Evolutionary conservation across 35 echinoderm and acorn worm genomes (phyloP).

Genomic region (Apostichopus californicus): DNA sequence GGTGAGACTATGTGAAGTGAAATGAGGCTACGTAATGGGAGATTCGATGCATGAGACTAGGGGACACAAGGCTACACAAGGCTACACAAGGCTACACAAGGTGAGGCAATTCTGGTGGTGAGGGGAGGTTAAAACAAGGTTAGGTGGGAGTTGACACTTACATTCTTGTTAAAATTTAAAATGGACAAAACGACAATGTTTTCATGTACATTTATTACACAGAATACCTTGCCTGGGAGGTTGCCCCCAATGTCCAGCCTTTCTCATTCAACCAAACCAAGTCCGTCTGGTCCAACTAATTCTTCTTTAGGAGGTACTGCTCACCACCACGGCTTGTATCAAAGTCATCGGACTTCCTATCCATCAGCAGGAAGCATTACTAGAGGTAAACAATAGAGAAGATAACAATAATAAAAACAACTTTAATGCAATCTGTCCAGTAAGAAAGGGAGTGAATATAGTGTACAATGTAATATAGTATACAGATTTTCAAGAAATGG

Average conservation of each 20-base stretch:
- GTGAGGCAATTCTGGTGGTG: neutral
- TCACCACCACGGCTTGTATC: constrained; percentile 31
- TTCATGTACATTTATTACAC: neutral
- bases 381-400: constrained; percentile 26
- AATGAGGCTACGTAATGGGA: no score
- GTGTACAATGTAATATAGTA: no score
- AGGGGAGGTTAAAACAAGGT: no score
- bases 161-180: neutral
- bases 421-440: neutral
- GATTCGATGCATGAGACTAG: neutral
- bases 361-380: constrained; percentile 6
- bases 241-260: constrained; percentile 49
- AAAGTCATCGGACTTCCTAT: constrained; percentile 30
- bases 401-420: neutral
- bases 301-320: neutral
- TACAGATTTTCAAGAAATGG: no score
- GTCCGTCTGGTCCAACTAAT: constrained; percentile 21
- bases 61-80: neutral
- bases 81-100: neutral
- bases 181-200: neutral
- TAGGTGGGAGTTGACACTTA: neutral
- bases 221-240: constrained; percentile 22
- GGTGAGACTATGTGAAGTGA: no score
- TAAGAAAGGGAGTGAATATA: neutral
- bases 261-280: constrained; percentile 38